Evolutionary conservation across 2,797 vertebrate species (phyloP), one percentile per base, ranked within the genome.

Genomic region (Neoniphon sammara): DNA sequence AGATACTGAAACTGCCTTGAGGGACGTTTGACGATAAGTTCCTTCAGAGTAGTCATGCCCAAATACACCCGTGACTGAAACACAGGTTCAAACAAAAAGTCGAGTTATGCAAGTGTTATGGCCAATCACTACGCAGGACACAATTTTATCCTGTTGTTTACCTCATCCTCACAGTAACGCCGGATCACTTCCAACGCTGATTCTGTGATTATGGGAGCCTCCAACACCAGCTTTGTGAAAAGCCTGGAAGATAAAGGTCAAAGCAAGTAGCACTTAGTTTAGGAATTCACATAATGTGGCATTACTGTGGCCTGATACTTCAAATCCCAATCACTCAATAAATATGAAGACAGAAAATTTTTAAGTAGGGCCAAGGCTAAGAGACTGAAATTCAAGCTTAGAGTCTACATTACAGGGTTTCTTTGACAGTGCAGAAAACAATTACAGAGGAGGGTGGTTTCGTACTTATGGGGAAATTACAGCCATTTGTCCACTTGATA

Each of bases 141-240:
- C n/a, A 46, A 57, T 15, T 49, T 11, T 1, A 11, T n/a, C 23
- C 0, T 0, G 23, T 30, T 34, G 1, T 83, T 87, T 66, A 98
- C 97, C 96, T 99, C 97, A 0, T 99, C 97, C 82, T 99, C 97
- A 1, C 97, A 99, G 93, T 98, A 98, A n/a, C 96, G 97, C 0
- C 96, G 93, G 34, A 99, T 96, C 9, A 98, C 96, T 44, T 98
- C 97, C 75, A 99, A 59, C 0, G 97, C 97, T 0, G 96, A 96
- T 61, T 98, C 96, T 0, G 97, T 99, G 72, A 99, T 97, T 0
- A 97, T 87, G 0, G 97, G 97, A 0, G 97, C 97, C 78, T 99
- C 97, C 67, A 99, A 89, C 0, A 99, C 97, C 67, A 99, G 90
- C 79, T 97, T 98, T 27, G 97, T 98, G 90, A 99, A 99, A 52